Percentiles rank a stretch among this genome's conserved stretches.
Conservation (phyloP, 1,140 invertebrate genomes). For the Dinoponera quadriceps region DNA sequence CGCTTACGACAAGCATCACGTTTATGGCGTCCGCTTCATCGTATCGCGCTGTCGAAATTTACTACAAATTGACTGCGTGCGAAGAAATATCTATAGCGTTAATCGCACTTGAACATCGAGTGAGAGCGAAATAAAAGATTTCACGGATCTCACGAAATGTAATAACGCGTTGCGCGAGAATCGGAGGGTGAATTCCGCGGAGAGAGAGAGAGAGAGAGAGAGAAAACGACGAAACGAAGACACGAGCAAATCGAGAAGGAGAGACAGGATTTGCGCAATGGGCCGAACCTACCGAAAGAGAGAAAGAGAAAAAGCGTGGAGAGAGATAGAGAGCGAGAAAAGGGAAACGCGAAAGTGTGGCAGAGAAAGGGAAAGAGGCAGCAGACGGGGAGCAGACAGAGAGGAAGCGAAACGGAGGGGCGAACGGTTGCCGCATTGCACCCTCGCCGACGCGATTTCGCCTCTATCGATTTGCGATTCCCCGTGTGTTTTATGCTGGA, state of each 20-base stretch:
- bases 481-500: slow-evolving; percentile 74
- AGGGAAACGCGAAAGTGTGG: neutral
- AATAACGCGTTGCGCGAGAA: slow-evolving; percentile 25
- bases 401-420: slow-evolving; percentile 42
- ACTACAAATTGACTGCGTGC: slow-evolving; percentile 6
- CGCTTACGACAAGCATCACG: slow-evolving; percentile 21
- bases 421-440: slow-evolving; percentile 78
- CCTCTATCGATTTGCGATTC: slow-evolving; percentile 79
- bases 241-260: slow-evolving; percentile 10
- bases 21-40: slow-evolving; percentile 1
- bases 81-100: neutral
- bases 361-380: neutral
- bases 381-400: slow-evolving; percentile 35
- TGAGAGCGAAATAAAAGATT: slow-evolving; percentile 26
- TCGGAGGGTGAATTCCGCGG: slow-evolving; percentile 4
- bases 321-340: slow-evolving; percentile 54
- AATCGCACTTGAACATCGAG: neutral
- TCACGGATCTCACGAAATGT: slow-evolving; percentile 12
- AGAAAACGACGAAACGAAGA: slow-evolving; percentile 30
- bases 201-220: slow-evolving; percentile 44
- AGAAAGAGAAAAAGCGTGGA: slow-evolving; percentile 1
- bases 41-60: slow-evolving; percentile 21
- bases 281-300: neutral
- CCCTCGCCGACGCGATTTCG: slow-evolving; percentile 76
- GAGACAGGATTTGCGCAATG: slow-evolving; percentile 7